Base-by-base conservation (phyloP, 2,113 vertebrate species). In the Scatophagus argus region DNA sequence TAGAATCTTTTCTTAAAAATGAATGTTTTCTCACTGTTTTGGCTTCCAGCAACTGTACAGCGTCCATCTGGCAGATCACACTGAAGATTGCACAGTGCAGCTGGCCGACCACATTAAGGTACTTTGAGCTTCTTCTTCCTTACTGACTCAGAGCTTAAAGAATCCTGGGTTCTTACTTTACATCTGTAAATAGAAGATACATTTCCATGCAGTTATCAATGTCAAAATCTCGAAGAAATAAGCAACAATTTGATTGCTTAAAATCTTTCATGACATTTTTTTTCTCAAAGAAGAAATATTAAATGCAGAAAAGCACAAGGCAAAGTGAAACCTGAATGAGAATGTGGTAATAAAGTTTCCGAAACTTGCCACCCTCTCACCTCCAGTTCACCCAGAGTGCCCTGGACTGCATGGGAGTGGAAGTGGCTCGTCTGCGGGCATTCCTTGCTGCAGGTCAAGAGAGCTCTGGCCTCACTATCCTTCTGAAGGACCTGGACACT, bases 401-500 rank as follows among this genome's bases (percentile, higher is more conserved):
- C 78, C 91, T 99, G 93, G 98, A 99, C 93, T 99, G 97, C 86
- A 96, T 99, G 96, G 93, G 94, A 0, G 97, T 98, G 82, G 98
- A 99, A 82, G 96, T 98, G 52, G 93, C 93, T 27, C 94, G 98
- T 29, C 95, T 99, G 67, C 95, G 96, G 1, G 91, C 96, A 62
- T 98, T 99, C 92, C 82, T 99, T 77, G 55, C 97, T 78, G 44
- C 92, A 0, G 98, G 96, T 27, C 97, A 99, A 93, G 97, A 99
- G 74, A 95, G 93, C 0, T 94, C 96, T 0, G 94, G 93, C 36
- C 85, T 98, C 0, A 85, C 93, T 29, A 94, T 98, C 36, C 93
- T 99, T 16, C 95, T 99, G 9, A 97, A 96, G 90, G 98, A 99
- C 90, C 92, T 99, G 90, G 97, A 98, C 91, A 99, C 98, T 0